Evolutionary conservation across 2,888 invertebrate genomes (phyloP).

Genomic region (Conus canariensis): DNA sequence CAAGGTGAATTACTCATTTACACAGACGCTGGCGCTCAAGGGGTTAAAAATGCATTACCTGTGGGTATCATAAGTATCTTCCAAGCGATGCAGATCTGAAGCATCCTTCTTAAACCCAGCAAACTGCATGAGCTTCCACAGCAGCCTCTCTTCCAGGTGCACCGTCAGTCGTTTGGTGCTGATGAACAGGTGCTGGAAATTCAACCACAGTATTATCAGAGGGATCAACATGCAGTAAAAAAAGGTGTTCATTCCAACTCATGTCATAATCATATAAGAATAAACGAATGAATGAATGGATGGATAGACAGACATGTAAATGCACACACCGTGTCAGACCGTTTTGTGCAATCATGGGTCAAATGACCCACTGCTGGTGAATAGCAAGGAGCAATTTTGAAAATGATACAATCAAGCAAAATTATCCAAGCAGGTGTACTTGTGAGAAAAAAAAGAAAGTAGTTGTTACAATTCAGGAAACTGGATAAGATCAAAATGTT

Average conservation of each 20-base stretch:
- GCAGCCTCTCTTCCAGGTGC: conserved; percentile 91
- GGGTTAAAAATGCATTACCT: conserved; percentile 46
- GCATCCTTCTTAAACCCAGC: conserved; percentile 80
- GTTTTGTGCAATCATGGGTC: too few species aligned
- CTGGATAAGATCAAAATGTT: too few species aligned
- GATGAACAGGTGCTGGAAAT: conserved; percentile 86
- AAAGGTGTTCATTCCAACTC: too few species aligned
- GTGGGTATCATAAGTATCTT: conserved; percentile 53
- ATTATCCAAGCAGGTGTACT: too few species aligned
- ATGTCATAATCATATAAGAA: neutral
- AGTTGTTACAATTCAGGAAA: too few species aligned
- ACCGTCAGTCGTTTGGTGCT: conserved; percentile 90
- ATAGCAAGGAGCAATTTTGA: too few species aligned
- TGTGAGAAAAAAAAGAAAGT: too few species aligned
- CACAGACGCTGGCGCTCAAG: too few species aligned
- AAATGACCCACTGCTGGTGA: too few species aligned
- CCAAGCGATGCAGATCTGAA: conserved; percentile 76
- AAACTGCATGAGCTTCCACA: conserved; percentile 85
- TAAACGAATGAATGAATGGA: neutral
- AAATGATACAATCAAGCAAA: too few species aligned
- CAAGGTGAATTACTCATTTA: too few species aligned
- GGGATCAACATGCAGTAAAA: neutral
- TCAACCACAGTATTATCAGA: neutral
- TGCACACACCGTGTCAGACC: neutral
- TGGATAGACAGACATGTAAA: neutral